Evolutionary conservation across 2,888 invertebrate species (phyloP).

Genomic region (Aporophyla lueneburgensis): DNA sequence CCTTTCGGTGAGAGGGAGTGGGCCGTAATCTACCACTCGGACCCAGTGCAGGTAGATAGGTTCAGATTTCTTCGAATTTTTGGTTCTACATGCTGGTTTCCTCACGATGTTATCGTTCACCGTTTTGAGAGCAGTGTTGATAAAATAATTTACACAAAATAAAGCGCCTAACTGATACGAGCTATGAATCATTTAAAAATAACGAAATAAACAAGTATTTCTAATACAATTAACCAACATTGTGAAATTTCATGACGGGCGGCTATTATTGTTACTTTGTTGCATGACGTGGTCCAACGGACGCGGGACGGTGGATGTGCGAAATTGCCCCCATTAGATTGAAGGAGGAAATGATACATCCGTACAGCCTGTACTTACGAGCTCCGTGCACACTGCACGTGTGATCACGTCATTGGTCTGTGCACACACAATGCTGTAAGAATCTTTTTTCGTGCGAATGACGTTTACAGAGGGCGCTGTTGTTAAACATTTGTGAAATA

Average conservation of each 20-base stretch:
- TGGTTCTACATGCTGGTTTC: too few species aligned
- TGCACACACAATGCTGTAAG: not conserved
- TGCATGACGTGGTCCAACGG: constrained; percentile 29
- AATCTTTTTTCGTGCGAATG: not conserved
- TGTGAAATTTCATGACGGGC: constrained; percentile 13
- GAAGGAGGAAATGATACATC: constrained; percentile 43
- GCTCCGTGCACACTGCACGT: constrained; percentile 1
- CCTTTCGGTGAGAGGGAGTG: too few species aligned
- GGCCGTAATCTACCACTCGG: too few species aligned
- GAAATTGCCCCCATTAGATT: constrained; percentile 43
- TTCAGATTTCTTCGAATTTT: too few species aligned
- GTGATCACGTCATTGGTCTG: constrained; percentile 8
- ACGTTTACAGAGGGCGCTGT: not conserved
- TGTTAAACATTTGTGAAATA: not conserved
- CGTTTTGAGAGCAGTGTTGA: too few species aligned
- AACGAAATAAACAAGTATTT: not conserved
- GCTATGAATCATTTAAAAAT: not conserved
- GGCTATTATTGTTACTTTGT: constrained; percentile 24
- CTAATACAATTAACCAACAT: not conserved
- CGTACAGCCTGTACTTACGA: constrained; percentile 42
- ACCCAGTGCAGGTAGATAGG: too few species aligned
- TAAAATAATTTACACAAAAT: too few species aligned
- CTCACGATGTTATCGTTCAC: too few species aligned
- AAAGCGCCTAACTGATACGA: too few species aligned
- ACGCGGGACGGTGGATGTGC: constrained; percentile 48